A percentile compares a stretch with the other conserved stretches of the same genome.
These are phyloP conservation scores for Ichneumoninae sp. DNA, from an alignment of 2,888 invertebrate genomes.

Conservation along the genomic window DNA sequence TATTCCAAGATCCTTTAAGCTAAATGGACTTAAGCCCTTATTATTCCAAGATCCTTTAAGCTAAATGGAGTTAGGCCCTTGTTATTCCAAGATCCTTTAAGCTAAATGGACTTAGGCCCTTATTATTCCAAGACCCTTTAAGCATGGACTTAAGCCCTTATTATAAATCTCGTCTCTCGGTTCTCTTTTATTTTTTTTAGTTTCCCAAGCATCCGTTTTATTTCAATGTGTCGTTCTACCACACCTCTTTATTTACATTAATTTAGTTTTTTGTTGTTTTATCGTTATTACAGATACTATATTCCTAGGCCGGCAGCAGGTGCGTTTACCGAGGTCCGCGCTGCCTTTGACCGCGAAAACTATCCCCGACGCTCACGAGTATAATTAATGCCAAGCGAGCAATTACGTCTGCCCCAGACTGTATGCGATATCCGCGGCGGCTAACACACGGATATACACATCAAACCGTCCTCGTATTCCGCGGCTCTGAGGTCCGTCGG, in stretches of 20 bases:
- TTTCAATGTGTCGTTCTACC: neutral
- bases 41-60: no score
- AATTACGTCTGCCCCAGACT: slow-evolving; percentile 46
- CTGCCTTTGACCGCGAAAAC: slow-evolving; percentile 66
- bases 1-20: no score
- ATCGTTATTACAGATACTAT: slow-evolving; percentile 1
- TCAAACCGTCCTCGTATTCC: neutral
- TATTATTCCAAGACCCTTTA: no score
- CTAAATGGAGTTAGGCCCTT: no score
- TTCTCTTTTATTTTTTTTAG: no score
- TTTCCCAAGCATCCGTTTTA: neutral
- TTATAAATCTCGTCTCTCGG: no score
- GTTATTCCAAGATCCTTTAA: no score
- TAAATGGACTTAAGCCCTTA: no score
- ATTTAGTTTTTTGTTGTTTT: neutral
- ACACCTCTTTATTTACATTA: neutral
- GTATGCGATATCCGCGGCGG: slow-evolving; percentile 31
- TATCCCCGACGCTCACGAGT: slow-evolving; percentile 45
- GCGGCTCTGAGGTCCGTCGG: slow-evolving; percentile 1
- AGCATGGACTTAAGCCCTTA: no score
- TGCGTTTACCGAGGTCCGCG: slow-evolving; percentile 35
- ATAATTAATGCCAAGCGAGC: slow-evolving; percentile 60
- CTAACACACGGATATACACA: slow-evolving; percentile 22
- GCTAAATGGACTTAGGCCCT: no score
- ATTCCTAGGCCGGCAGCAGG: slow-evolving; percentile 33